Base-by-base conservation (phyloP, 92 coral and sea anemone genomes). In the Isaurus tuberculatus region DNA sequence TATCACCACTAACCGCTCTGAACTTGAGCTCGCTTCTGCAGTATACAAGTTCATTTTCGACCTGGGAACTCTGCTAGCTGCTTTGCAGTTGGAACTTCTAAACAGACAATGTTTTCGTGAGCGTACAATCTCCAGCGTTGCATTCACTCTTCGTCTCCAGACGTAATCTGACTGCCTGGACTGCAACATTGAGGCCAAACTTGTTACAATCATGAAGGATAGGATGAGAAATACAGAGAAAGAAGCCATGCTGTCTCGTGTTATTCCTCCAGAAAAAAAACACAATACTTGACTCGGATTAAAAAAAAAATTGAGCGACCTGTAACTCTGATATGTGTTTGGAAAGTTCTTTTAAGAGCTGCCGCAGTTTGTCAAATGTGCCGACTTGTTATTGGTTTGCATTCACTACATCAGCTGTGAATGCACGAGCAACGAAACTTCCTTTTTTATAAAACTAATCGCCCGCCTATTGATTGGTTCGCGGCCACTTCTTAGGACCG, bases 401-500 rank as follows among this genome's bases (percentile, higher is more conserved):
- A 80, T 73, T 89, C 92, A 61, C 74, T 55, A 84, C 86, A 80
- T 84, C 74, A 57, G 81, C 88, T 86, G 43, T 91, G 91, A 88
- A 79, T 51, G 82, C 55, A 86, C 84, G 84, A 86, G 89, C 91
- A 70, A 80, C 64, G 73, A 84, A 86, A 90, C 86, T 86, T 85
- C 94, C 92, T 91, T 70, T 90, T 93, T 75, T 81, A 79, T 86
- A 91, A 89, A 83, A 84, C 74, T 78, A 72, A 72, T 70, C 49
- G 73, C 72, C 61, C 84, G 79, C 72, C 60, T 51, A 74, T 48
- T 93, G 98, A 93, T 93, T 93, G 98, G 98, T 71, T 89, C 84
- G 98, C 98, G 98, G 98, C 91, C 79, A 87, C 98, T 85, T 93
- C 95, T 91, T 71, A 86, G 89, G 91, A 81, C 79, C 90, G 92